These are phyloP conservation scores for Periophthalmus magnuspinnatus DNA, from an alignment of 2,797 vertebrate genomes.

Conservation along the genomic window DNA sequence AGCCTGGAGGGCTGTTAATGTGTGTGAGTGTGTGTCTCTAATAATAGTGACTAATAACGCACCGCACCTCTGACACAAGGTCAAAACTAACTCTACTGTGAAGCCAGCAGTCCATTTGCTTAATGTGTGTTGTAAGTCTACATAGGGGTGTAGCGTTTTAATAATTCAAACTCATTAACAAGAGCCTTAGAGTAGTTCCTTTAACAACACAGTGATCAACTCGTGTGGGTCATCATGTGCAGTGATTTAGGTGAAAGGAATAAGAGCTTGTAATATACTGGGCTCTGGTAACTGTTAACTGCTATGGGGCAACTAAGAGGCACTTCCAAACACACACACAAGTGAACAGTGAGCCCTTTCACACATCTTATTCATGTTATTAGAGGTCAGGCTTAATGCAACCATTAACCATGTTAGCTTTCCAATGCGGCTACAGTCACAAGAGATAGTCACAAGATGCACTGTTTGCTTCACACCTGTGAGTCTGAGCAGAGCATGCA, in stretches of 20 bases:
- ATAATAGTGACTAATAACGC: slow-evolving; percentile 80
- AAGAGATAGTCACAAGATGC: slow-evolving; percentile 75
- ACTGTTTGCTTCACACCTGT: slow-evolving; percentile 65
- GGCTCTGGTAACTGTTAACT: slow-evolving; percentile 32
- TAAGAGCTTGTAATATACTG: slow-evolving; percentile 43
- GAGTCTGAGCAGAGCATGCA: slow-evolving; percentile 27
- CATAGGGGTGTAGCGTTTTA: slow-evolving; percentile 61
- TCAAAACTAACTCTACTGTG: slow-evolving; percentile 59
- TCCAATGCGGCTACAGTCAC: slow-evolving; percentile 70
- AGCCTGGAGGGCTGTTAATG: slow-evolving; percentile 61
- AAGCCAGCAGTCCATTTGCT: slow-evolving; percentile 62
- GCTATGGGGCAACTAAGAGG: slow-evolving; percentile 17
- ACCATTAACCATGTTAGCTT: slow-evolving; percentile 69
- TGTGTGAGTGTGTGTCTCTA: slow-evolving; percentile 55
- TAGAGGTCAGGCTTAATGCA: slow-evolving; percentile 67
- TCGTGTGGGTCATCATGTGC: slow-evolving; percentile 52
- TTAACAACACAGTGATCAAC: slow-evolving; percentile 69
- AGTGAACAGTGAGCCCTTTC: slow-evolving; percentile 76
- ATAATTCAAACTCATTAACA: slow-evolving; percentile 69
- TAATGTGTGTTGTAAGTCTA: slow-evolving; percentile 48
- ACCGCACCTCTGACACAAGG: slow-evolving; percentile 77
- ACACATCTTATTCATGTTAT: slow-evolving; percentile 66
- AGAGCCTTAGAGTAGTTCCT: slow-evolving; percentile 64
- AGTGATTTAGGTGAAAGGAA: slow-evolving; percentile 36
- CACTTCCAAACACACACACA: slow-evolving; percentile 36